Percentiles rank a stretch among this genome's conserved stretches.
phyloP scores from a whole-genome alignment of 2,888 invertebrate genomes.

The Cybosia mesomella region DNA sequence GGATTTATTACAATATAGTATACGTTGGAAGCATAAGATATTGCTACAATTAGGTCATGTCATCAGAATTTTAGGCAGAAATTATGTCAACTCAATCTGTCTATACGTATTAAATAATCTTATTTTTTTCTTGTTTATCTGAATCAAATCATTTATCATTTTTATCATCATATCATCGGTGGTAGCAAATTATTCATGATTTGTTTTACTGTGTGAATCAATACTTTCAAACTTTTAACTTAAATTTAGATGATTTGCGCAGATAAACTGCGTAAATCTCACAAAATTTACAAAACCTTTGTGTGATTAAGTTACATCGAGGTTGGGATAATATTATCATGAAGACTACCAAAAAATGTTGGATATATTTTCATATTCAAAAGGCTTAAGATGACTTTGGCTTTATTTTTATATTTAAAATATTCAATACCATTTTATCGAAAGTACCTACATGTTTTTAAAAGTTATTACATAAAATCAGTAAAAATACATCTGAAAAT shows the following conservation, averaged over 20 bases:
- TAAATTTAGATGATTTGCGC: neutral
- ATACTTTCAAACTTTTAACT: neutral
- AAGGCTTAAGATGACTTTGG: neutral
- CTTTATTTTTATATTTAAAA: neutral
- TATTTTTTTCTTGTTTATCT: too few relatives aligned
- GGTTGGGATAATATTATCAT: neutral
- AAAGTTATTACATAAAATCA: neutral
- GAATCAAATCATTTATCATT: too few relatives aligned
- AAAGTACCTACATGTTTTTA: neutral
- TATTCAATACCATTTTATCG: neutral
- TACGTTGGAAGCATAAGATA: neutral
- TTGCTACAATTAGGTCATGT: neutral
- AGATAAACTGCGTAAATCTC: conserved; percentile 4
- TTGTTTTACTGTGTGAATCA: too few relatives aligned
- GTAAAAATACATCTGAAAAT: neutral
- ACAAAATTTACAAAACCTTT: conserved; percentile 1
- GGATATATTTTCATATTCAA: neutral
- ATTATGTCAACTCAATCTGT: neutral
- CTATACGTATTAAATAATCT: too few relatives aligned
- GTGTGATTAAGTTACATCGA: neutral
- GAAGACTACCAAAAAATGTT: neutral
- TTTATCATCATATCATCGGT: too few relatives aligned
- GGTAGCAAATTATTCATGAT: too few relatives aligned
- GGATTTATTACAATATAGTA: neutral
- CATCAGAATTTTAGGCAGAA: neutral